Conservation (phyloP, 2,113 vertebrate genomes). For the Ivindomyrus marchei region DNA sequence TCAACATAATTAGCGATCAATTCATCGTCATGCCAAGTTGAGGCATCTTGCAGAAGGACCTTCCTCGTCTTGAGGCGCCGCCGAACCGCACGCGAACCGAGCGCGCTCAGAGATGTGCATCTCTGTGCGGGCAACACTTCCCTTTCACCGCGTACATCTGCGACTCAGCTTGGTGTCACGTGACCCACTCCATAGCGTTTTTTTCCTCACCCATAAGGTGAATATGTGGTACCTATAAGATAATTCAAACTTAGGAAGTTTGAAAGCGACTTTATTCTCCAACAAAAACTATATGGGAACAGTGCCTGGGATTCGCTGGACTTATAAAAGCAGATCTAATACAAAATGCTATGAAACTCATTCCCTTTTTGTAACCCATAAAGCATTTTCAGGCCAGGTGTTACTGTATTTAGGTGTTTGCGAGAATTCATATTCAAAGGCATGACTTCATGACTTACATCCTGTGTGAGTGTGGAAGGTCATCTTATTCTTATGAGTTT, state of each 20-base stretch:
- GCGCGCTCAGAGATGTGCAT: no score
- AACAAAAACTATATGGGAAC: neutral
- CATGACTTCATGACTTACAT: neutral
- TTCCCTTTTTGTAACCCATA: neutral
- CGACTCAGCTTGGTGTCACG: neutral
- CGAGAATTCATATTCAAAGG: neutral
- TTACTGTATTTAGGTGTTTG: neutral
- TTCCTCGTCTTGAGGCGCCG: neutral
- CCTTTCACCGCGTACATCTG: neutral
- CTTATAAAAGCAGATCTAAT: neutral
- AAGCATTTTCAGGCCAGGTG: neutral
- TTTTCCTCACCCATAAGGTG: neutral
- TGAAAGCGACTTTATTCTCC: neutral
- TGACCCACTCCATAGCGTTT: neutral
- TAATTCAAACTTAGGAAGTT: neutral
- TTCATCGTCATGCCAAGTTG: neutral
- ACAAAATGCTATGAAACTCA: neutral
- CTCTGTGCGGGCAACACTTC: neutral
- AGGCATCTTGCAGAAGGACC: neutral
- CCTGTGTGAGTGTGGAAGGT: neutral
- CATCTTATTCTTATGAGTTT: neutral
- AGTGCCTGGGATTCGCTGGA: neutral
- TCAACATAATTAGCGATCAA: neutral
- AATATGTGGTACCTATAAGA: neutral
- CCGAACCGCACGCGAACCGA: neutral